These are phyloP conservation scores for Spinus pinus DNA, from an alignment of 2,797 vertebrate genomes.

Conservation along the genomic window DNA sequence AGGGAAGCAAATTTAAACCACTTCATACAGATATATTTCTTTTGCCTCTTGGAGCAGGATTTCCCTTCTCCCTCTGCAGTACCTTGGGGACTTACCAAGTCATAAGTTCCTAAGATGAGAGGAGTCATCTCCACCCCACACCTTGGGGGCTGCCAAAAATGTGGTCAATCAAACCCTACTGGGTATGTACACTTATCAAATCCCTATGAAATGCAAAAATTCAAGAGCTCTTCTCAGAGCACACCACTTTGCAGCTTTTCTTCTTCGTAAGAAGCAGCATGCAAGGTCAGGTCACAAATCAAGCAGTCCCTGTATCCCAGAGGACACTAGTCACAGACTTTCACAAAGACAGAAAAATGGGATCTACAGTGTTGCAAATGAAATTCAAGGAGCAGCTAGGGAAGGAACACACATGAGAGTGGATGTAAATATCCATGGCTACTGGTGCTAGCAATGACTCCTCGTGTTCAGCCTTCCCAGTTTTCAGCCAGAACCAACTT, in stretches of 20 bases:
- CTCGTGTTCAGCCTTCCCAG: background rate
- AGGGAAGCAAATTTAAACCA: background rate
- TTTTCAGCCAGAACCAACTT: background rate
- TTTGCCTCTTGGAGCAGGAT: background rate
- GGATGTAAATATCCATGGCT: background rate
- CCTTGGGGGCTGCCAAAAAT: accelerated
- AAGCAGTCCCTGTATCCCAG: background rate
- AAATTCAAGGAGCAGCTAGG: background rate
- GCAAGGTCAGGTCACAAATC: background rate
- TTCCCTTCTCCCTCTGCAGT: background rate
- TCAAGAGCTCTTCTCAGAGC: background rate
- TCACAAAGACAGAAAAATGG: background rate
- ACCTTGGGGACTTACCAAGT: background rate
- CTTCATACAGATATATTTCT: background rate
- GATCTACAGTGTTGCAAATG: background rate
- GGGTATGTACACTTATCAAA: accelerated
- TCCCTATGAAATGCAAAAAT: background rate
- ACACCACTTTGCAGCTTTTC: background rate
- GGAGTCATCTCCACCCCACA: background rate
- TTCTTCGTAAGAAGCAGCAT: background rate
- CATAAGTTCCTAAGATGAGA: background rate
- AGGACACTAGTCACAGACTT: background rate
- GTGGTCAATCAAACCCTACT: background rate
- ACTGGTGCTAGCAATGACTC: background rate
- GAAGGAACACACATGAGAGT: background rate